These are phyloP conservation scores for Drosophila carrolli DNA, from an alignment of 1,140 invertebrate species.

Conservation along the genomic window DNA sequence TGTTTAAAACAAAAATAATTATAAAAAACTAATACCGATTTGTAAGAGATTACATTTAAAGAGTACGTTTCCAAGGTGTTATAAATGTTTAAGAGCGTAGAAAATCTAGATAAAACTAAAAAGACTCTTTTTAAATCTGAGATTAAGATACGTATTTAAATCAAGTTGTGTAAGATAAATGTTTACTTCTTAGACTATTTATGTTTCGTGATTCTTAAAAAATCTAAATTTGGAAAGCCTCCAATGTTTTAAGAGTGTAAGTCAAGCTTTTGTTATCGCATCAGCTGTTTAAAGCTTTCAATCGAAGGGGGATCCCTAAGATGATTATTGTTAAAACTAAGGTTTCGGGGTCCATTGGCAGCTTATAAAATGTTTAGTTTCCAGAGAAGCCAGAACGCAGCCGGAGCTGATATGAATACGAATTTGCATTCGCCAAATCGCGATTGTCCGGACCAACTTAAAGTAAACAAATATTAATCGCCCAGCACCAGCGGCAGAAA, in stretches of 20 bases:
- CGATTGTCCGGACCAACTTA: slow-evolving; percentile 23
- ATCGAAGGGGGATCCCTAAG: not conserved
- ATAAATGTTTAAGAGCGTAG: too few species aligned
- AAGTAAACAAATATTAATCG: slow-evolving; percentile 36
- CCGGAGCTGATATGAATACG: slow-evolving; percentile 19
- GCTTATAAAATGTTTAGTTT: slow-evolving; percentile 14
- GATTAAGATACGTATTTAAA: too few species aligned
- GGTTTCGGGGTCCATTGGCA: not conserved
- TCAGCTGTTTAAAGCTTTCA: slow-evolving; percentile 26
- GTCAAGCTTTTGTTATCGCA: slow-evolving; percentile 18
- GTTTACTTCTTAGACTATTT: too few species aligned
- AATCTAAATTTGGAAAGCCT: too few species aligned
- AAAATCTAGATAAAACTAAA: too few species aligned
- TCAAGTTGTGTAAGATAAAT: too few species aligned
- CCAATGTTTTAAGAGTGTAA: slow-evolving; percentile 11
- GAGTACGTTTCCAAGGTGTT: too few species aligned
- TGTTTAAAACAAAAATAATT: too few species aligned
- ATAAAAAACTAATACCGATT: too few species aligned
- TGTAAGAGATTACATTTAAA: too few species aligned
- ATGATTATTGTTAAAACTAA: not conserved
- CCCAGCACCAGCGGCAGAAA: slow-evolving; percentile 2
- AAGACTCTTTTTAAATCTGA: too few species aligned
- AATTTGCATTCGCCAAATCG: slow-evolving; percentile 9
- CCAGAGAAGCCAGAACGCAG: slow-evolving; percentile 14
- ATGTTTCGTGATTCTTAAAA: too few species aligned